Conservation (phyloP, 2,888 invertebrate genomes). For the Nomada lathburiana region DNA sequence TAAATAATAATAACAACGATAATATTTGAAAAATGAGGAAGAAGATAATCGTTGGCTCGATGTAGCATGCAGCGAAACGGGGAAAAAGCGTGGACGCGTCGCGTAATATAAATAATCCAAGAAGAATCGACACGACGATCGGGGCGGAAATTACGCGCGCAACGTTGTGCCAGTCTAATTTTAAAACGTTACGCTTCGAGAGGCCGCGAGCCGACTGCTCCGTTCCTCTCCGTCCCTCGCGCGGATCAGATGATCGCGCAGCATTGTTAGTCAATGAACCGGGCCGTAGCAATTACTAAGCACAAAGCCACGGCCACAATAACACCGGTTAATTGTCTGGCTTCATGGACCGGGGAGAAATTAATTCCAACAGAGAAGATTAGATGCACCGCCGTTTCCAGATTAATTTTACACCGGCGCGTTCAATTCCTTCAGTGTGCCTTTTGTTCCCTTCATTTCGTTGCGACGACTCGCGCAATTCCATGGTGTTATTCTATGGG, state of each 20-base stretch:
- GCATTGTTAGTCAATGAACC: conserved; percentile 65
- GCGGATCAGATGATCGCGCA: conserved; percentile 35
- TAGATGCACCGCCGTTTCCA: conserved; percentile 31
- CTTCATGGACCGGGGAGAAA: conserved; percentile 54
- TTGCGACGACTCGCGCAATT: neutral
- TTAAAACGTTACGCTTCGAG: conserved; percentile 52
- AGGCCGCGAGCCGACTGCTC: conserved; percentile 3
- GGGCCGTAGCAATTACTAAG: conserved; percentile 62
- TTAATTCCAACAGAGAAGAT: conserved; percentile 56
- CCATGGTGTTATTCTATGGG: no score
- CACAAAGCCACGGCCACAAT: conserved; percentile 62
- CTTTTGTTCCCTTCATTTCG: conserved; percentile 9
- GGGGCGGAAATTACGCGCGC: conserved; percentile 49
- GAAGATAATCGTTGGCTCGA: neutral
- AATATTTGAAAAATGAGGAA: neutral
- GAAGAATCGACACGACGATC: conserved; percentile 19
- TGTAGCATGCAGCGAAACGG: neutral
- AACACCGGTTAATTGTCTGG: conserved; percentile 60
- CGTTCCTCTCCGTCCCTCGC: conserved; percentile 21
- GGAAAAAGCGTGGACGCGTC: neutral
- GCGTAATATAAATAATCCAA: conserved; percentile 34
- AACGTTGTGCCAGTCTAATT: conserved; percentile 54
- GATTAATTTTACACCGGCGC: conserved; percentile 49
- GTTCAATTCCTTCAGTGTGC: conserved; percentile 7
- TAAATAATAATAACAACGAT: no score